Conservation (phyloP, 2,113 vertebrate genomes). For the Gymnarchus niloticus region DNA sequence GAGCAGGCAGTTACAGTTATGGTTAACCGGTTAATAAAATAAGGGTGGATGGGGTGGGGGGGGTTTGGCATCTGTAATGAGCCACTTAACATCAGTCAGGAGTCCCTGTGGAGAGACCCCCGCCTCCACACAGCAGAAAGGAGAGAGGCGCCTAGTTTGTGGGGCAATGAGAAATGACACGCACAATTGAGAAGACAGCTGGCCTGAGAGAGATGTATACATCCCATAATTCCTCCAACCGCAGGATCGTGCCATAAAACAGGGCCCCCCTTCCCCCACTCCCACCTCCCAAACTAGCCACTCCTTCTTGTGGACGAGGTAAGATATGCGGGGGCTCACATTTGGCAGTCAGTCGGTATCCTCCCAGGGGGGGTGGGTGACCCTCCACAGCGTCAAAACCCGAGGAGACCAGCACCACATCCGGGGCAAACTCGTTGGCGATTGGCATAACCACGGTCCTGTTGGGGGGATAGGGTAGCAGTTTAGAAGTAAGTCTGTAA, state of each 20-base stretch:
- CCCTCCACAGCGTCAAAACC: conserved; percentile 92
- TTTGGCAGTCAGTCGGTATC: conserved; percentile 86
- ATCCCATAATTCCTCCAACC: conserved; percentile 13
- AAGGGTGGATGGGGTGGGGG: neutral
- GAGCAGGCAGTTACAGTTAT: neutral
- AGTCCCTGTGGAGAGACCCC: neutral
- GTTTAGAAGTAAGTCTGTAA: neutral
- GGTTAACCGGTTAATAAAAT: neutral
- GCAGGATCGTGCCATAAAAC: conserved; percentile 13
- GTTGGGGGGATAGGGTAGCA: conserved; percentile 34
- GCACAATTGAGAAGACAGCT: conserved; percentile 14
- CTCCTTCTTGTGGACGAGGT: neutral
- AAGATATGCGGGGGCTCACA: conserved; percentile 67
- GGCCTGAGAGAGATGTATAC: neutral
- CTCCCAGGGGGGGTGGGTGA: conserved; percentile 84
- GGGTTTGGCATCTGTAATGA: neutral
- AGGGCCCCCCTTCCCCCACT: neutral
- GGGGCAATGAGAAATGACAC: conserved; percentile 23
- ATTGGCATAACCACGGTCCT: conserved; percentile 94
- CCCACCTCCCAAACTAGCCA: neutral
- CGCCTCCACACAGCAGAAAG: neutral
- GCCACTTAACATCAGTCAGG: neutral
- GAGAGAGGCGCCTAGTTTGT: conserved; percentile 24
- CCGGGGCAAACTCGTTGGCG: conserved; percentile 86
- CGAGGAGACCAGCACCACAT: conserved; percentile 88